phyloP scores from a whole-genome alignment of 1,140 invertebrate genomes.

The Euwallacea fornicatus region DNA sequence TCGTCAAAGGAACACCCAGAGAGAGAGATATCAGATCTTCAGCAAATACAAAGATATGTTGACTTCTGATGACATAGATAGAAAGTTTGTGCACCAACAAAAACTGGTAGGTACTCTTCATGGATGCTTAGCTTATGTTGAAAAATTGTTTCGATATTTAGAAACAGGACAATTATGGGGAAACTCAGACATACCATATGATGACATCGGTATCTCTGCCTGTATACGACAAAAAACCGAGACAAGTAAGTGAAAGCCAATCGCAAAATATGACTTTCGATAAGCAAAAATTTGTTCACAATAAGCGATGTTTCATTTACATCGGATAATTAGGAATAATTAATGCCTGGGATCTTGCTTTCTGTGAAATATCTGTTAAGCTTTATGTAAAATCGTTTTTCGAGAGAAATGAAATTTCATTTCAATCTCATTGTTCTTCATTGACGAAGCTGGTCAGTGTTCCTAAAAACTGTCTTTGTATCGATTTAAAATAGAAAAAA shows the following conservation, averaged over 20 bases:
- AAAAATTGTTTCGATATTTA: slow-evolving; percentile 23
- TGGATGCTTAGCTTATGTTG: too few species aligned
- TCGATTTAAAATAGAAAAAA: too few species aligned
- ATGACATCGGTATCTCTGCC: slow-evolving; percentile 79
- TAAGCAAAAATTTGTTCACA: too few species aligned
- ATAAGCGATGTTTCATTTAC: too few species aligned
- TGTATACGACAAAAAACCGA: slow-evolving; percentile 69
- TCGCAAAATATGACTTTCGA: too few species aligned
- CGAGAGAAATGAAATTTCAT: too few species aligned
- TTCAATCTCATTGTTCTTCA: background rate
- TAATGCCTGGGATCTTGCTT: too few species aligned
- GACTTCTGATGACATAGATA: slow-evolving; percentile 56
- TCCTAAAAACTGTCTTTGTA: too few species aligned
- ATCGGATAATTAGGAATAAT: too few species aligned
- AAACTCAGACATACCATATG: slow-evolving; percentile 58
- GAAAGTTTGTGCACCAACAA: slow-evolving; percentile 56
- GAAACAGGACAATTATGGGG: slow-evolving; percentile 52
- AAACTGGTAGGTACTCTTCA: slow-evolving; percentile 46
- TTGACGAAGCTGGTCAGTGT: background rate
- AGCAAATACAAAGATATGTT: slow-evolving; percentile 54
- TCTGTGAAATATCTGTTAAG: background rate
- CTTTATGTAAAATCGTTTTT: background rate
- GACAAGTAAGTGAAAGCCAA: slow-evolving; percentile 58
- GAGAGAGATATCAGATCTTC: slow-evolving; percentile 58
- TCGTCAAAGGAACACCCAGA: slow-evolving; percentile 63